Percentiles rank a stretch among this genome's conserved stretches.
These are phyloP conservation scores for Diacarnus erythraeanus DNA, from an alignment of 37 sponge, comb jelly and placozoan genomes.

Conservation along the genomic window DNA sequence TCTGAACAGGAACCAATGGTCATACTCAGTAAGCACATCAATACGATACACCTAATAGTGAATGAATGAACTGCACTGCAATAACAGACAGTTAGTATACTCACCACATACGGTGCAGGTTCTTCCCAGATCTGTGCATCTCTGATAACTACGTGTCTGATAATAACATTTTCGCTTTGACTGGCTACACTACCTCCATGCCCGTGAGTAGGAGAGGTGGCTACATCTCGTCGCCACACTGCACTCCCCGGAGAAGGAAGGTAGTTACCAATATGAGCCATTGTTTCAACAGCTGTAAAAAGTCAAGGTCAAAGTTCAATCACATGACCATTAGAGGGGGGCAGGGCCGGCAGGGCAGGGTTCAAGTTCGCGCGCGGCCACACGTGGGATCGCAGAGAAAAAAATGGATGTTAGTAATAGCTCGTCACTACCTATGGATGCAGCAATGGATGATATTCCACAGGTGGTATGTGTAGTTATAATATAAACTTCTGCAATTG, in stretches of 20 bases:
- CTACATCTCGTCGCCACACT: constrained; percentile 49
- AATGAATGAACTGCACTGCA: too few relatives aligned
- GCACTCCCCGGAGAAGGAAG: constrained; percentile 67
- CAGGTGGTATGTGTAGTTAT: too few relatives aligned
- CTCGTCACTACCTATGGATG: too few relatives aligned
- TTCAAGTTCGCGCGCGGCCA: too few relatives aligned
- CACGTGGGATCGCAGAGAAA: too few relatives aligned
- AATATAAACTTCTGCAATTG: too few relatives aligned
- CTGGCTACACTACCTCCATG: background rate
- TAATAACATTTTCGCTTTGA: background rate
- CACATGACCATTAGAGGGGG: too few relatives aligned
- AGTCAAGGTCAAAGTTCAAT: constrained; percentile 12
- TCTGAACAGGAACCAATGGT: constrained; percentile 85
- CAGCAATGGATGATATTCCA: too few relatives aligned
- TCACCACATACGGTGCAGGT: constrained; percentile 70
- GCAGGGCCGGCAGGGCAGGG: too few relatives aligned
- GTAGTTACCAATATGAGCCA: constrained; percentile 56
- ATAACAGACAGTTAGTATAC: too few relatives aligned
- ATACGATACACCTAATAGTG: constrained; percentile 49
- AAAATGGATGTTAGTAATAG: too few relatives aligned
- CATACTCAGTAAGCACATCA: constrained; percentile 82
- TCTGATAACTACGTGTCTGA: constrained; percentile 71
- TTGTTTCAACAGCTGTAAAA: too few relatives aligned
- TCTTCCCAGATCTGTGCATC: constrained; percentile 50
- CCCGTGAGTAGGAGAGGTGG: background rate